Base-by-base conservation (phyloP, 2,797 vertebrate genomes). In the Miichthys miiuy region DNA sequence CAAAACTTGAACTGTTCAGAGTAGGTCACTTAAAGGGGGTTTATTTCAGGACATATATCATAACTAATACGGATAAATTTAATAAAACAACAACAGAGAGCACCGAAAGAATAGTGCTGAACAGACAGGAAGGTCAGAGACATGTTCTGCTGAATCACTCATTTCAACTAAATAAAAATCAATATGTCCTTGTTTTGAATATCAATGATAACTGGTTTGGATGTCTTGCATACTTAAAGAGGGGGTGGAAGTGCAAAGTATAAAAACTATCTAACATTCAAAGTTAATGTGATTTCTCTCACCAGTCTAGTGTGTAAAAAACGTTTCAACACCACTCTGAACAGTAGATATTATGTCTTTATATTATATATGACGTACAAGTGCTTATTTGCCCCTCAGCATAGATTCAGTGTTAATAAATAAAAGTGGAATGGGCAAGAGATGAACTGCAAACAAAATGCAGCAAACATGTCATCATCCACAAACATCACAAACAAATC, bases 121-220 rank as follows among this genome's bases (percentile, higher is more conserved):
- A 82, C 46, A 47, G 52, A 78, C 82, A 84, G 66, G 71, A 90
- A 90, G 87, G 85, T 82, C 64, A 34, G 62, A 82, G 82, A 82
- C 85, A 83, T 48, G 72, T 85, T 92, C 81, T 91, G 90, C 87
- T 94, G 87, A 91, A 84, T 91, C 14, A 52, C 77, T 87, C 47
- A 75, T 86, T 89, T 87, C 48, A 68, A 74, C 81, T 79, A 78
- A 91, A 91, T 89, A 91, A 87, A 91, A 91, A 92, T 93, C 89
- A 85, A 91, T 91, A 77, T 55, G 85, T 76, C 88, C 87, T 90
- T 90, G 81, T 89, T 90, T 89, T 89, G 87, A 90, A 90, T 90
- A 89, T 87, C 71, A 90, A 87, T 87, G 89, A 85, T 86, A 90
- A 87, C 82, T 75, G 69, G 34, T 79, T 61, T 1, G n/a, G 65